Evolutionary conservation across 2,113 vertebrate genomes (phyloP), one percentile per base, ranked within the genome.

Genomic region (Leucopternis melanops): DNA sequence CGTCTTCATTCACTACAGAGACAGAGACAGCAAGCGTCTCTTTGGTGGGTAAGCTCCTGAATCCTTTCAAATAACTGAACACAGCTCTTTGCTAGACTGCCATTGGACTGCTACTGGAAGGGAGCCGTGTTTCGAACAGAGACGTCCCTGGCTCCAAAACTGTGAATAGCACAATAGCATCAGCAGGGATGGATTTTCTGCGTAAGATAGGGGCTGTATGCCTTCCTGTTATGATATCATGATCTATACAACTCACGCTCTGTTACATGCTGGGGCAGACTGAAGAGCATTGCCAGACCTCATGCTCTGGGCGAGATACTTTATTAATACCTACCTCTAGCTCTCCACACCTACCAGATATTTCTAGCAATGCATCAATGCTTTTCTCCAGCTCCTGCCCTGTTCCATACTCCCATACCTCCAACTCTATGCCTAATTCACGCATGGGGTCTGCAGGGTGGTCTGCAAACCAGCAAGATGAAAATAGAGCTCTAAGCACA

Each of bases 91-190:
- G 55, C 34, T 9, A 73, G 59, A 23, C 6, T 5, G 47, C 8
- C 2, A 3, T 90, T 32, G 63, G 18, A 23, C 36, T 32, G n/a
- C 3, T 21, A 8, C 66, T 59, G 32, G 58, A 59, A 50, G 17
- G 32, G 69, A 69, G 59, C 18, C 0, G 2, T 8, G 47, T n/a
- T 57, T 16, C 2, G 1, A 66, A 47, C 16, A 6, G 70, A 58
- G 25, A 32, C 44, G 29, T 65, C 57, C 54, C 23, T 5, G 22
- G 8, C 42, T 79, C 66, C 49, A 69, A 32, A 42, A n/a, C 17
- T 26, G 10, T 2, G 10, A 47, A 5, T 0, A 34, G n/a, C 36
- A 36, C 0, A 0, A 20, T 0, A 3, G 44, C 72, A 77, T 5
- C 72, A 73, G 42, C 50, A 81, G 42, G 26, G 65, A 49, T 5